Percentiles rank a stretch among this genome's conserved stretches.
phyloP scores from a whole-genome alignment of 2,888 invertebrate genomes.

The Chamaedrilus cognettii region DNA sequence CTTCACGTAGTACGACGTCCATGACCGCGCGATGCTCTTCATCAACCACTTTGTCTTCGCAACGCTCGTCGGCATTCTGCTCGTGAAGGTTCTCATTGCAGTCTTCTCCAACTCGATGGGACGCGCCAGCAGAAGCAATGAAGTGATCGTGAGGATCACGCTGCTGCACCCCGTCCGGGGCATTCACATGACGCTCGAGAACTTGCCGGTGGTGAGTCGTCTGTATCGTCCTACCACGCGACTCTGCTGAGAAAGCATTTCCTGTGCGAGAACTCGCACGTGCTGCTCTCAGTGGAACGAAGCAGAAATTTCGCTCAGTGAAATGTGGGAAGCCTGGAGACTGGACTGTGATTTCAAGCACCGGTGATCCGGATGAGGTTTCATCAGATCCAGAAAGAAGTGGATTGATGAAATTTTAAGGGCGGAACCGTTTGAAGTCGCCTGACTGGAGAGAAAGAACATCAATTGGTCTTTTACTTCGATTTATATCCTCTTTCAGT shows the following conservation, averaged over 20 bases:
- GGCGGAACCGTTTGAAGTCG: too few species aligned
- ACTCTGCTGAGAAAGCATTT: neutral
- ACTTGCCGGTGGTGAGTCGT: neutral
- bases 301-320: too few species aligned
- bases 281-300: too few species aligned
- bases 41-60: conserved; percentile 13
- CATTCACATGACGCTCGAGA: neutral
- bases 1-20: conserved; percentile 17
- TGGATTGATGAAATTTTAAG: too few species aligned
- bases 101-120: conserved; percentile 17
- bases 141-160: neutral
- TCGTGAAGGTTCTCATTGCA: conserved; percentile 16
- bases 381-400: too few species aligned
- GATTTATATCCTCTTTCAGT: too few species aligned
- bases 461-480: too few species aligned
- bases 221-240: neutral
- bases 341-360: too few species aligned
- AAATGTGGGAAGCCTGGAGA: too few species aligned
- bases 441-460: too few species aligned
- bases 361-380: too few species aligned
- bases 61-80: conserved; percentile 12
- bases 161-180: neutral
- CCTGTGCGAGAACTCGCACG: neutral
- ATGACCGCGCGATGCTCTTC: conserved; percentile 12
- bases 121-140: neutral